A percentile compares a stretch with the other conserved stretches of the same genome.
Conservation (phyloP, 2,888 invertebrate species). For the Ceriagrion tenellum region DNA sequence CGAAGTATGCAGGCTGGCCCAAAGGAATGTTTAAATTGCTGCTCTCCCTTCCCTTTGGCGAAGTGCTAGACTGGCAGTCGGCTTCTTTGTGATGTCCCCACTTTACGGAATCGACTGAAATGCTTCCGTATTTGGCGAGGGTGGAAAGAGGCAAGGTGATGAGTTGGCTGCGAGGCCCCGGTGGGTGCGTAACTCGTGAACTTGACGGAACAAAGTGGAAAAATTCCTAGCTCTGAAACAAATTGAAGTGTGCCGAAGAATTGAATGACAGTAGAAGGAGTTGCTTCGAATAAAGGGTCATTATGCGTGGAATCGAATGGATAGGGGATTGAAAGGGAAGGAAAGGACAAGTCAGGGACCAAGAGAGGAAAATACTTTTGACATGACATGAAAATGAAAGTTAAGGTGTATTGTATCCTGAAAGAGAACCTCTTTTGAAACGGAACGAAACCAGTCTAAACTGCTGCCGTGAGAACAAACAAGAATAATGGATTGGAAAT, state of each 20-base stretch:
- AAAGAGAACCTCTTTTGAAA: no score
- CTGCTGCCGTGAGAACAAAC: no score
- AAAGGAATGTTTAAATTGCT: background rate
- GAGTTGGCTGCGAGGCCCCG: no score
- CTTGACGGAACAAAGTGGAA: background rate
- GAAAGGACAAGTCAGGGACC: no score
- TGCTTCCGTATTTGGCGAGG: background rate
- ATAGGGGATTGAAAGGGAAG: background rate
- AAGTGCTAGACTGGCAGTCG: background rate
- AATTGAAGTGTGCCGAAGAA: background rate
- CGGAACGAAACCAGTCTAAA: no score
- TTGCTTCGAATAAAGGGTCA: background rate
- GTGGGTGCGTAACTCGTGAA: background rate
- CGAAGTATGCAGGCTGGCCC: background rate
- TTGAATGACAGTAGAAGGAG: background rate
- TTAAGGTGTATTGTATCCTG: no score
- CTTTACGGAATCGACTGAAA: background rate
- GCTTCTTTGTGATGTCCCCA: background rate
- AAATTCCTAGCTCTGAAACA: background rate
- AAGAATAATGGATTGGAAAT: no score
- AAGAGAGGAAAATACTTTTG: no score
- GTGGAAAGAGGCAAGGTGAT: background rate
- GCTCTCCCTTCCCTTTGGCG: background rate
- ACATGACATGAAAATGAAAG: no score
- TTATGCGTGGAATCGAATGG: background rate